These are phyloP conservation scores for Linnaemya vulpina DNA, from an alignment of 2,888 invertebrate genomes.

Conservation along the genomic window DNA sequence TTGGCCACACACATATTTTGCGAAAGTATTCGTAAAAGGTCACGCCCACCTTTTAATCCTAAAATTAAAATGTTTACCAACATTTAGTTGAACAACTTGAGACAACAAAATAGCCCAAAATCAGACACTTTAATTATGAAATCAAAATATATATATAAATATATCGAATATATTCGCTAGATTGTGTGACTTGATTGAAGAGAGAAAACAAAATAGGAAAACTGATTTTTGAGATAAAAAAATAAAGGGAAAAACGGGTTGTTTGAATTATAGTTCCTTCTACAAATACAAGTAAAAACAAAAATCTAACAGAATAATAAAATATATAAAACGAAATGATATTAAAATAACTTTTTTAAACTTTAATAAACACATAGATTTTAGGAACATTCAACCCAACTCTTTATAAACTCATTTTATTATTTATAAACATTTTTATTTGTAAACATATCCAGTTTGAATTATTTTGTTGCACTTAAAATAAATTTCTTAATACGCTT, in stretches of 20 bases:
- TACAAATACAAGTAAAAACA: constrained; percentile 49
- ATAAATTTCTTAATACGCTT: constrained; percentile 18
- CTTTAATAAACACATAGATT: constrained; percentile 17
- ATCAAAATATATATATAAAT: background rate
- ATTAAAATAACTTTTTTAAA: constrained; percentile 12
- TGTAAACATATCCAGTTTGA: constrained; percentile 24
- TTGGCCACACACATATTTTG: too few relatives aligned
- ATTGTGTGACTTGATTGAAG: constrained; percentile 9
- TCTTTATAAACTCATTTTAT: constrained; percentile 19
- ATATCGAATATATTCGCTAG: background rate
- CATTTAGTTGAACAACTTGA: background rate
- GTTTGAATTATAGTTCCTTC: constrained; percentile 71
- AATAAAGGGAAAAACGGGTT: constrained; percentile 64
- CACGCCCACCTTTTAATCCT: background rate
- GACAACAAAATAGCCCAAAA: background rate
- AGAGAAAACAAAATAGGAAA: background rate
- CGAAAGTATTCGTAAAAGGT: background rate
- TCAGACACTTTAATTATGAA: background rate
- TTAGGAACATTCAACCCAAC: constrained; percentile 48
- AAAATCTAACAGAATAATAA: constrained; percentile 11
- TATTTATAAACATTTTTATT: constrained; percentile 9
- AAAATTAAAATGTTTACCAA: background rate
- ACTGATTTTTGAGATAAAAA: constrained; percentile 46
- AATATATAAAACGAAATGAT: constrained; percentile 1
- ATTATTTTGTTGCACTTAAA: background rate